Percentiles rank a stretch among this genome's conserved stretches.
These are phyloP conservation scores for crab-eating macaque (Macaca fascicularis) DNA, from an alignment of 2,113 vertebrate species.

Conservation along the genomic window T2T-MFA8v1.1 NC_088390.1:9422001-9422500, in stretches of 20 bases:
- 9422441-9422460: too few species aligned
- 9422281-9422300: neutral
- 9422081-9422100: neutral
- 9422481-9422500: too few species aligned
- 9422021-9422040: rapidly evolving
- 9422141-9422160: neutral
- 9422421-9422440: neutral
- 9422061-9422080: neutral
- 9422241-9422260: neutral
- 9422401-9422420: neutral
- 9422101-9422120: too few species aligned
- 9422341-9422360: neutral
- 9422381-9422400: neutral
- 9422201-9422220: neutral
- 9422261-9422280: neutral
- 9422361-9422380: neutral
- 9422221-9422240: neutral
- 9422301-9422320: neutral
- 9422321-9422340: neutral
- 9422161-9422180: neutral
- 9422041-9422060: neutral
- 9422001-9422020: too few species aligned
- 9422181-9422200: neutral
- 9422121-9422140: neutral
- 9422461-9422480: too few species aligned